Evolutionary conservation across 2,888 invertebrate species (phyloP).

Genomic region (Philaethria dido): DNA sequence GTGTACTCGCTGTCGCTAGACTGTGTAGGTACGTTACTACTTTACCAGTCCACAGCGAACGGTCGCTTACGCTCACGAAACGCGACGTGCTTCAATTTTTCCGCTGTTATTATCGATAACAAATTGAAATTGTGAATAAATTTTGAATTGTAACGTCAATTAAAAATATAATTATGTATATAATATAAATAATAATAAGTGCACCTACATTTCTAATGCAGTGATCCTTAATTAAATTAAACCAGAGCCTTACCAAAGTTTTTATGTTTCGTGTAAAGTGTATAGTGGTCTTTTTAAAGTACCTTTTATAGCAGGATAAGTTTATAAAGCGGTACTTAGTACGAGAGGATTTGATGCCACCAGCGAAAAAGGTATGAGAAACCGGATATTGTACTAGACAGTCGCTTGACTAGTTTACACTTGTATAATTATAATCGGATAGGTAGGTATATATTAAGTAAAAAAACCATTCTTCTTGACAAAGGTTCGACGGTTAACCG

Average conservation of each 20-base stretch:
- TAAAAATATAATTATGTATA: conserved; percentile 20
- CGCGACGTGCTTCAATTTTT: conserved; percentile 52
- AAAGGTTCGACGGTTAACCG: conserved; percentile 50
- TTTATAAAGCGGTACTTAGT: conserved; percentile 40
- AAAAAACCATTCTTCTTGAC: conserved; percentile 48
- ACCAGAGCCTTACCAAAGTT: conserved; percentile 54
- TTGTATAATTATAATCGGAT: conserved; percentile 58
- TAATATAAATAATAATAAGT: conserved; percentile 27
- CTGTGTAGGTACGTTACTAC: conserved; percentile 63
- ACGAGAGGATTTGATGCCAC: conserved; percentile 68
- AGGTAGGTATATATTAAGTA: conserved; percentile 44
- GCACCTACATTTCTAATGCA: conserved; percentile 15
- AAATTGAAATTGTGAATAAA: conserved; percentile 48
- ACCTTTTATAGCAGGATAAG: conserved; percentile 50
- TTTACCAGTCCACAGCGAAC: conserved; percentile 73
- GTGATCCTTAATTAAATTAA: conserved; percentile 36
- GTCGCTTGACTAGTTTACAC: conserved; percentile 69
- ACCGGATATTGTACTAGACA: conserved; percentile 76
- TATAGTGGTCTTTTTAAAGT: conserved; percentile 62
- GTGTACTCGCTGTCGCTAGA: conserved; percentile 60
- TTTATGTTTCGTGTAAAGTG: conserved; percentile 73
- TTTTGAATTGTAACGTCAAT: conserved; percentile 46
- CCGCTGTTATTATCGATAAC: conserved; percentile 52
- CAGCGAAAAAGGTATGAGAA: conserved; percentile 77
- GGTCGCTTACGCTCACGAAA: conserved; percentile 66